A percentile compares a stretch with the other conserved stretches of the same genome.
These are phyloP conservation scores for Onychomys leucogaster DNA, from an alignment of 2,797 vertebrate genomes.

Conservation along the genomic window DNA sequence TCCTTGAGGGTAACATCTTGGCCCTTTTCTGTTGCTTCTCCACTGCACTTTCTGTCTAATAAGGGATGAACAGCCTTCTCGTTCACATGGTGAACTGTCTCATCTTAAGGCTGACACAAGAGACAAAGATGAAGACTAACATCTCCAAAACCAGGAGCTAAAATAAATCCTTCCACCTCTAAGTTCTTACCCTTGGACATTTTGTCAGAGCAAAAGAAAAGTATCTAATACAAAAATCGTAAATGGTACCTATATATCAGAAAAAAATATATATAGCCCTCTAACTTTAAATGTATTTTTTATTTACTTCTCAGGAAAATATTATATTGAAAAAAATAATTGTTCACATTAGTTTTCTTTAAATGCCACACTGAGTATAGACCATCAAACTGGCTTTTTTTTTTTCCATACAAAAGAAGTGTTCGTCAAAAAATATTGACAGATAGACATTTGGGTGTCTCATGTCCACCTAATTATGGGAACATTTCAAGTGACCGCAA, in stretches of 20 bases:
- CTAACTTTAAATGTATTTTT: not conserved
- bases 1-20: not conserved
- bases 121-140: not conserved
- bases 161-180: not conserved
- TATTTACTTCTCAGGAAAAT: not conserved
- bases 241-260: not conserved
- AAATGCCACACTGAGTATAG: not conserved
- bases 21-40: not conserved
- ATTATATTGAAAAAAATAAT: not conserved
- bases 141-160: not conserved
- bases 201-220: not conserved
- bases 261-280: not conserved
- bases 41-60: not conserved
- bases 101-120: not conserved
- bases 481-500: not conserved
- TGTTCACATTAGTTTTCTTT: not conserved
- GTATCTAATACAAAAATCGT: not conserved
- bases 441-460: not conserved
- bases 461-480: not conserved
- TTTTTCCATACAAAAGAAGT: not conserved
- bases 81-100: not conserved
- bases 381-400: constrained; percentile 5
- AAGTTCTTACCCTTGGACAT: not conserved
- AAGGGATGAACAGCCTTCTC: not conserved
- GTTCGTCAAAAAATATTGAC: not conserved